Conservation (phyloP, 2,888 invertebrate genomes). For the Odontomyia ornata region DNA sequence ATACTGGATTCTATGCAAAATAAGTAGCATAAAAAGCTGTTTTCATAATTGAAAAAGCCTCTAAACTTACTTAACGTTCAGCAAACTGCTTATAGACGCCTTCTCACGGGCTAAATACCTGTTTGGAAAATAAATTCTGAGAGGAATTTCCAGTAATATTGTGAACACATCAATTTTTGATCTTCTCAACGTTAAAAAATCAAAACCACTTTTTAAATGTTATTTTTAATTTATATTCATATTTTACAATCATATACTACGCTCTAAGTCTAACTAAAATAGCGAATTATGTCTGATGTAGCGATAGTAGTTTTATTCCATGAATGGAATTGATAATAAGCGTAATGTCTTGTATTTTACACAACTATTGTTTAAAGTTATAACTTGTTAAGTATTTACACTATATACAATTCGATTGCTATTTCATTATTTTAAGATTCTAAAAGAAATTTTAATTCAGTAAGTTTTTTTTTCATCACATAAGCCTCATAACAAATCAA, state of each 20-base stretch:
- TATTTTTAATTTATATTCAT: conserved; percentile 34
- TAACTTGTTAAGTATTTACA: conserved; percentile 27
- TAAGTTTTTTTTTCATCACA: neutral
- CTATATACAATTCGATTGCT: conserved; percentile 7
- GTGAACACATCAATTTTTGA: too few species aligned
- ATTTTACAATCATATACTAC: conserved; percentile 29
- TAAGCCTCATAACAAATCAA: neutral
- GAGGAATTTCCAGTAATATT: too few species aligned
- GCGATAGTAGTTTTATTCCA: conserved; percentile 31
- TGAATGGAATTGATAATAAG: conserved; percentile 29
- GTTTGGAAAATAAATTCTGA: too few species aligned
- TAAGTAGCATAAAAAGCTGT: too few species aligned
- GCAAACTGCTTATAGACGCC: too few species aligned
- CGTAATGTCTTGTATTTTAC: conserved; percentile 30
- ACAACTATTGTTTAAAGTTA: conserved; percentile 29
- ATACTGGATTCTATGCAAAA: too few species aligned
- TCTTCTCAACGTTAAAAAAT: neutral
- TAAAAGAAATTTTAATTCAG: conserved; percentile 10
- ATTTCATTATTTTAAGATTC: conserved; percentile 13
- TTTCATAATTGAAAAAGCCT: too few species aligned
- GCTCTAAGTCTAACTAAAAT: conserved; percentile 19
- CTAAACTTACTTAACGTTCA: too few species aligned
- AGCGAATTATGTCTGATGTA: conserved; percentile 18
- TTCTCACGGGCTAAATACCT: too few species aligned
- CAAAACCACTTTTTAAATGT: neutral